Percentiles rank a stretch among this genome's conserved stretches.
These are phyloP conservation scores for Leucophenga varia DNA, from an alignment of 1,140 invertebrate genomes.

Conservation along the genomic window DNA sequence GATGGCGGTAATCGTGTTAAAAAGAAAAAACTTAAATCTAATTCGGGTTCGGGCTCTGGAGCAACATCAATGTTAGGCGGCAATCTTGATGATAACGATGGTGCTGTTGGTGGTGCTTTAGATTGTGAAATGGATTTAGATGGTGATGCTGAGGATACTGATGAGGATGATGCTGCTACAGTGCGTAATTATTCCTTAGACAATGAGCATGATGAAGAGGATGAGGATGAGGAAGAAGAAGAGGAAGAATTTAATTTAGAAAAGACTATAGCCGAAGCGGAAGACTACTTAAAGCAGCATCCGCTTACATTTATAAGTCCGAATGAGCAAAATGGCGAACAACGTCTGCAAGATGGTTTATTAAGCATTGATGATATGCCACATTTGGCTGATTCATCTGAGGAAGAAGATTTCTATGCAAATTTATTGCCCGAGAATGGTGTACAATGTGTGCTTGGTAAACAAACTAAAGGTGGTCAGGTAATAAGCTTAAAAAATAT, in stretches of 20 bases:
- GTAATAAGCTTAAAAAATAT: constrained; percentile 5
- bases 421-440: constrained; percentile 38
- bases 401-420: constrained; percentile 34
- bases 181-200: too few species aligned
- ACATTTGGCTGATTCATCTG: constrained; percentile 9
- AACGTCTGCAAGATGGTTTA: constrained; percentile 19
- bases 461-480: constrained; percentile 45
- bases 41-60: too few species aligned
- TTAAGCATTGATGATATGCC: constrained; percentile 25
- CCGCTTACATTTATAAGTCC: constrained; percentile 42
- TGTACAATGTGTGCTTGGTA: constrained; percentile 41
- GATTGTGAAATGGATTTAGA: constrained; percentile 40
- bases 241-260: constrained; percentile 41
- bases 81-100: too few species aligned
- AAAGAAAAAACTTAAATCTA: constrained; percentile 31
- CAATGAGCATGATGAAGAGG: too few species aligned
- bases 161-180: constrained; percentile 21
- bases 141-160: constrained; percentile 26
- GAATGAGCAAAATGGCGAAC: constrained; percentile 32
- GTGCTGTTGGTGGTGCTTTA: constrained; percentile 11
- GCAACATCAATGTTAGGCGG: not conserved
- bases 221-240: constrained; percentile 26
- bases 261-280: constrained; percentile 45
- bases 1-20: constrained; percentile 42
- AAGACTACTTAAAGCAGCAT: constrained; percentile 46